Evolutionary conservation across 2,797 vertebrate species (phyloP).

Genomic region (Chaetodon trifasciatus): DNA sequence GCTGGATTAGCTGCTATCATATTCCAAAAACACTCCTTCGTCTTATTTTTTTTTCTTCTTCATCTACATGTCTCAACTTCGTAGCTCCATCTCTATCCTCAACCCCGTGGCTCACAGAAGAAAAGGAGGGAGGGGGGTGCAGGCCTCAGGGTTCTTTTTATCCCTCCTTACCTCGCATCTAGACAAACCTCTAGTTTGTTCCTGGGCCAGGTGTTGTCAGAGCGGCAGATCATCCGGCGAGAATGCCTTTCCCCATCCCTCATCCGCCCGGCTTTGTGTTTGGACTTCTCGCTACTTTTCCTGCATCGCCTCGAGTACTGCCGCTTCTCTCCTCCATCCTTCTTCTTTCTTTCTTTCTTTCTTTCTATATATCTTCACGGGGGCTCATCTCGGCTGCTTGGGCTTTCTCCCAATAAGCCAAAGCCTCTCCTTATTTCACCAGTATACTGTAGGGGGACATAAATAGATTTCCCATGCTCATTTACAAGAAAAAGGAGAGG

Average conservation of each 20-base stretch:
- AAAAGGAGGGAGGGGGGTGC: neutral
- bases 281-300: constrained; percentile 65
- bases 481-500: constrained; percentile 69
- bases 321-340: constrained; percentile 36
- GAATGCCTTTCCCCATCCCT: constrained; percentile 34
- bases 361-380: constrained; percentile 51
- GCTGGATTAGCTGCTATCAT: constrained; percentile 54
- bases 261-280: constrained; percentile 57
- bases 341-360: constrained; percentile 9
- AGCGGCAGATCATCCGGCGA: constrained; percentile 48
- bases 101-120: constrained; percentile 18
- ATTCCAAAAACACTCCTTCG: constrained; percentile 33
- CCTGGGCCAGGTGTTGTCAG: constrained; percentile 71
- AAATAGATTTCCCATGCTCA: constrained; percentile 77
- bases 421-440: constrained; percentile 57
- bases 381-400: constrained; percentile 52
- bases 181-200: constrained; percentile 62
- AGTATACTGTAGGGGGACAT: constrained; percentile 64
- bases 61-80: constrained; percentile 46
- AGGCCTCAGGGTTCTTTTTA: constrained; percentile 59
- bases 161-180: constrained; percentile 40
- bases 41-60: constrained; percentile 6
- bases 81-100: constrained; percentile 38
- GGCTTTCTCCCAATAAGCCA: constrained; percentile 59
- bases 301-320: constrained; percentile 58